These are phyloP conservation scores for Latrodectus geometricus DNA, from an alignment of 1,140 invertebrate species.

Conservation along the genomic window DNA sequence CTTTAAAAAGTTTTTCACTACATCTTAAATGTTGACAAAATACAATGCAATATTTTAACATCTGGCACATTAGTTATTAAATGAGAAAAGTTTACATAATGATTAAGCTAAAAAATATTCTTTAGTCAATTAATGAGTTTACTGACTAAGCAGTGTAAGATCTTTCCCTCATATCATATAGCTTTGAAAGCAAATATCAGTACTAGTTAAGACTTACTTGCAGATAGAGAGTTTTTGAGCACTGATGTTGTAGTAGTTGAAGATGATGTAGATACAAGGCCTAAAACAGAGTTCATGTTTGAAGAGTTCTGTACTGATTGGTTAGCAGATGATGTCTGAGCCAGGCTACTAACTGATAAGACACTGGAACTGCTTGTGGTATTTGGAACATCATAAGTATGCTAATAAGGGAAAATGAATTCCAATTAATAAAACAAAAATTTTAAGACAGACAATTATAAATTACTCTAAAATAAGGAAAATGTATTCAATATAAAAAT, in stretches of 20 bases:
- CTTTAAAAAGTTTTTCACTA: too few species aligned
- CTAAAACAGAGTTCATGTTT: slow-evolving; percentile 45
- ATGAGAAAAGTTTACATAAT: too few species aligned
- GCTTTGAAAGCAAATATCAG: background rate
- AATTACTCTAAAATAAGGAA: too few species aligned
- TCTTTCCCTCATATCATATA: background rate
- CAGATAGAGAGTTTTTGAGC: slow-evolving; percentile 59
- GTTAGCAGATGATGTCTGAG: slow-evolving; percentile 33
- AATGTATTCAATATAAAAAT: too few species aligned
- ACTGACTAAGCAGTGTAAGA: too few species aligned
- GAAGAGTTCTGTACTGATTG: slow-evolving; percentile 40
- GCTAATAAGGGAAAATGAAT: background rate
- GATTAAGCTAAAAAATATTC: too few species aligned
- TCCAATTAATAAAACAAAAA: background rate
- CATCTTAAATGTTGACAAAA: too few species aligned
- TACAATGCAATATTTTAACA: too few species aligned
- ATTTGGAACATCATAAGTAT: slow-evolving; percentile 51
- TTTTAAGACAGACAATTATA: too few species aligned
- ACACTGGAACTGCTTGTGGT: slow-evolving; percentile 55
- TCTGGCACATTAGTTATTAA: too few species aligned
- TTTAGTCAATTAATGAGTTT: too few species aligned
- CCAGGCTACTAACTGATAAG: slow-evolving; percentile 49
- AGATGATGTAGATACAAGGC: slow-evolving; percentile 57
- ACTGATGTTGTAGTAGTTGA: slow-evolving; percentile 60
- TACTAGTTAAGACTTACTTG: slow-evolving; percentile 42